phyloP scores from a whole-genome alignment of 2,113 vertebrate species.

The Eidolon helvum region DNA sequence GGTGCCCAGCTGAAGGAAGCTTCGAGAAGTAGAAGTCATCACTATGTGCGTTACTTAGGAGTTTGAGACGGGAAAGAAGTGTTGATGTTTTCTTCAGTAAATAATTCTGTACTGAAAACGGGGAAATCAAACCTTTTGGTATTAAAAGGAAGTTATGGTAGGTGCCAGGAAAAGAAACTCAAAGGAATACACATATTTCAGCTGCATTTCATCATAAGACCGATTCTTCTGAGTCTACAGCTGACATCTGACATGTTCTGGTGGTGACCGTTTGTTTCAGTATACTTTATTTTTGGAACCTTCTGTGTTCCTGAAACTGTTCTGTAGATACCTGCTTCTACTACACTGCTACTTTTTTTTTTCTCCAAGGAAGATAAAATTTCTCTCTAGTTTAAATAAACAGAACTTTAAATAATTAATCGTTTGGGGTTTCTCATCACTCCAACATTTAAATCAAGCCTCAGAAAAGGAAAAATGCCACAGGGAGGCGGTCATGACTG shows the following conservation, averaged over 20 bases:
- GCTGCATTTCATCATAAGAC: conserved; percentile 66
- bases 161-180: conserved; percentile 63
- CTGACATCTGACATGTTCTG: conserved; percentile 1
- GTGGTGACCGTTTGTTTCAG: conserved; percentile 3
- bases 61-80: not conserved
- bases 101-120: conserved; percentile 29
- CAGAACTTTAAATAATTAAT: not conserved
- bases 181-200: conserved; percentile 68
- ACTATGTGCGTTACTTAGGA: not conserved
- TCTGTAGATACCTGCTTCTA: not conserved
- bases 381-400: conserved; percentile 24
- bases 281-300: conserved; percentile 62
- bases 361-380: not conserved
- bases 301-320: conserved; percentile 61
- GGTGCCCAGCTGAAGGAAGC: not conserved
- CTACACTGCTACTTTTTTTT: not conserved
- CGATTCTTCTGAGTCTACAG: conserved; percentile 53
- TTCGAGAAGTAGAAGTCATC: not conserved
- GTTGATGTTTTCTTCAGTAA: conserved; percentile 17
- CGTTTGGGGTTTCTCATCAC: not conserved
- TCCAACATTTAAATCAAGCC: not conserved
- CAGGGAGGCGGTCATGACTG: not conserved
- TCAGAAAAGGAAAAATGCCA: not conserved
- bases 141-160: conserved; percentile 58
- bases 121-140: conserved; percentile 2